Evolutionary conservation across 2,888 invertebrate genomes (phyloP).

Genomic region (Torymus aiolomorphi): DNA sequence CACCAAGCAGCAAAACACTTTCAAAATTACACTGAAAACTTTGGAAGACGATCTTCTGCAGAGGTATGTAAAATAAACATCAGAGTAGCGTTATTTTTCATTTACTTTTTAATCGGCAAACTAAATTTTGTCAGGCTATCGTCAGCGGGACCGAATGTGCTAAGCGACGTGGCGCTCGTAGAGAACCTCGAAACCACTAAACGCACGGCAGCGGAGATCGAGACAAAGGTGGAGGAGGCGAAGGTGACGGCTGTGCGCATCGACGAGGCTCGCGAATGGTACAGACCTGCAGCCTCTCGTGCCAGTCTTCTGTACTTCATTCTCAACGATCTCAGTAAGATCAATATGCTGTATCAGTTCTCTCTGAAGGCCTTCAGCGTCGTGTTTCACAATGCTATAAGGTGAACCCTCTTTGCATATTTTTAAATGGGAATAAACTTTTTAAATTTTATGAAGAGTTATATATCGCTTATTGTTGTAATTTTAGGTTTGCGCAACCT

Average conservation of each 20-base stretch:
- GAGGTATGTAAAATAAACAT: conserved; percentile 62
- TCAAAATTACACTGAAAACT: conserved; percentile 92
- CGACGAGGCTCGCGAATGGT: conserved; percentile 92
- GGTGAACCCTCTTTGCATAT: conserved; percentile 53
- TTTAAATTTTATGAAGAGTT: too few species aligned
- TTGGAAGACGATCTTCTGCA: conserved; percentile 94
- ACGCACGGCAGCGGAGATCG: conserved; percentile 93
- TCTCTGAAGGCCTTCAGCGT: conserved; percentile 95
- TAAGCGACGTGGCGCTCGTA: conserved; percentile 92
- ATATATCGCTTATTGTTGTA: too few species aligned
- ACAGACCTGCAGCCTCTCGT: conserved; percentile 89
- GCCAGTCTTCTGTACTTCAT: conserved; percentile 96
- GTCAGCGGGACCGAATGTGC: conserved; percentile 93
- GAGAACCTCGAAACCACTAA: conserved; percentile 95
- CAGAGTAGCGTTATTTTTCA: too few species aligned
- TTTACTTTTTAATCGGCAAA: too few species aligned
- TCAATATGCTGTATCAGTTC: conserved; percentile 97
- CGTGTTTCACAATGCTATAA: conserved; percentile 91
- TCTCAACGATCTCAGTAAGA: conserved; percentile 92
- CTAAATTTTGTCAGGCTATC: conserved; percentile 79
- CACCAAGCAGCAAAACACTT: conserved; percentile 95
- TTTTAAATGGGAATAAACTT: too few species aligned
- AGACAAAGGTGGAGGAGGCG: conserved; percentile 90
- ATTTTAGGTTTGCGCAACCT: conserved; percentile 77
- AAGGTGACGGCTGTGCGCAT: conserved; percentile 91